Evolutionary conservation across 2,888 invertebrate genomes (phyloP).

Genomic region (Onchidella celtica): DNA sequence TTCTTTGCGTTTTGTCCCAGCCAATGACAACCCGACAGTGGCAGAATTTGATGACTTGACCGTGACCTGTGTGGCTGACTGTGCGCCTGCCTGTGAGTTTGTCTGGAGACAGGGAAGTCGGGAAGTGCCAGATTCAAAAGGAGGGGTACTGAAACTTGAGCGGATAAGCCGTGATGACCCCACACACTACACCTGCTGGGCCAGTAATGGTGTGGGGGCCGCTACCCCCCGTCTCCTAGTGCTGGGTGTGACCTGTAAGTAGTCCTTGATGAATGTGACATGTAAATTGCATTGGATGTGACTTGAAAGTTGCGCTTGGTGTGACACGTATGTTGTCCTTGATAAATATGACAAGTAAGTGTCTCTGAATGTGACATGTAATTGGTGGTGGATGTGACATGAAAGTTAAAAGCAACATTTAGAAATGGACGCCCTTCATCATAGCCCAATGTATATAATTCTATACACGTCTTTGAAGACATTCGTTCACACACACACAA

Average conservation of each 20-base stretch:
- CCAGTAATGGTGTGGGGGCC: conserved; percentile 34
- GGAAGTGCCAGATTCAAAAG: conserved; percentile 9
- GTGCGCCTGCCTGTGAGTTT: conserved; percentile 33
- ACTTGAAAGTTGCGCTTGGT: background rate
- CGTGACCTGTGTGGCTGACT: conserved; percentile 43
- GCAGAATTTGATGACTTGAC: conserved; percentile 21
- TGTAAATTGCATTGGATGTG: background rate
- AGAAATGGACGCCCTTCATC: too few relatives aligned
- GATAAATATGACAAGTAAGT: too few relatives aligned
- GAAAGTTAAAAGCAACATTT: too few relatives aligned
- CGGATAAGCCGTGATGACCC: conserved; percentile 18
- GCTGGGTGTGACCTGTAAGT: conserved; percentile 1
- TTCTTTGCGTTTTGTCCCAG: conserved; percentile 29
- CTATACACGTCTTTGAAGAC: too few relatives aligned
- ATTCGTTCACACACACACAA: too few relatives aligned
- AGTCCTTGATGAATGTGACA: background rate
- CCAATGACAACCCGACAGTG: background rate
- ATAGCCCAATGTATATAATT: too few relatives aligned
- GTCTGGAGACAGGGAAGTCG: conserved; percentile 22
- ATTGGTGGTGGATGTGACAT: too few relatives aligned
- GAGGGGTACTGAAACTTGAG: conserved; percentile 20
- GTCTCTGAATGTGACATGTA: too few relatives aligned
- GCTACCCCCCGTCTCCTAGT: background rate
- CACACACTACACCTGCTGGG: conserved; percentile 42
- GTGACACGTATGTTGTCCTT: background rate